A percentile compares a stretch with the other conserved stretches of the same genome.
phyloP scores from a whole-genome alignment of 2,888 invertebrate genomes.

The Thera britannica region DNA sequence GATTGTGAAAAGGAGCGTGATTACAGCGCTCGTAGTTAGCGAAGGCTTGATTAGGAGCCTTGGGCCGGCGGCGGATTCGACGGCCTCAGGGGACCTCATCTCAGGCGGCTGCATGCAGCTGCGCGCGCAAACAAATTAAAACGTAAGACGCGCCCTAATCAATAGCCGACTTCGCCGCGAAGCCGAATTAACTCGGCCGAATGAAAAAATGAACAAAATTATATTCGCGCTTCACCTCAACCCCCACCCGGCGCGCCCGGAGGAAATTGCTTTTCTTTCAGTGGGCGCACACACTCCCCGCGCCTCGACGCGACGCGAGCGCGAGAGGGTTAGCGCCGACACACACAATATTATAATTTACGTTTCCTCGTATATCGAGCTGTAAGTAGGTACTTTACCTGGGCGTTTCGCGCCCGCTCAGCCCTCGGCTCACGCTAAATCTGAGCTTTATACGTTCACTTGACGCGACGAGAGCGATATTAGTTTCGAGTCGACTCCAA shows the following conservation, averaged over 20 bases:
- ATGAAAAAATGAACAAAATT: slow-evolving; percentile 85
- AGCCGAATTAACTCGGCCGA: slow-evolving; percentile 84
- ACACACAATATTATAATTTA: slow-evolving; percentile 85
- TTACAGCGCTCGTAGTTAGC: slow-evolving; percentile 73
- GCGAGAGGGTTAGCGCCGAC: slow-evolving; percentile 82
- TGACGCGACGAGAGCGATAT: slow-evolving; percentile 84
- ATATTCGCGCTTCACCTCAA: slow-evolving; percentile 83
- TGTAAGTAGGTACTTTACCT: slow-evolving; percentile 84
- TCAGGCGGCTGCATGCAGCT: slow-evolving; percentile 79
- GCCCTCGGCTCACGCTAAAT: slow-evolving; percentile 82
- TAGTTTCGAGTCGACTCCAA: slow-evolving; percentile 81
- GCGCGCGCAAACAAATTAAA: slow-evolving; percentile 85
- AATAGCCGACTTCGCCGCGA: slow-evolving; percentile 83
- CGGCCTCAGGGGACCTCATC: slow-evolving; percentile 65
- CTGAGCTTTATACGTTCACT: slow-evolving; percentile 85
- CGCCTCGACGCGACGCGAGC: slow-evolving; percentile 68
- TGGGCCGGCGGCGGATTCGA: slow-evolving; percentile 39
- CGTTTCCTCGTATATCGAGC: slow-evolving; percentile 83
- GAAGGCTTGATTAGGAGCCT: slow-evolving; percentile 74
- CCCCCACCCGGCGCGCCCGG: slow-evolving; percentile 67
- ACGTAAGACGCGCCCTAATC: slow-evolving; percentile 85
- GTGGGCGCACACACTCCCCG: slow-evolving; percentile 77
- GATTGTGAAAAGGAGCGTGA: slow-evolving; percentile 76
- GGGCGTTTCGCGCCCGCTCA: slow-evolving; percentile 81
- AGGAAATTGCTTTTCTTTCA: slow-evolving; percentile 85